Evolutionary conservation across 37 sponge, comb jelly and placozoan genomes (phyloP).

Genomic region (Chondrosia reniformis): DNA sequence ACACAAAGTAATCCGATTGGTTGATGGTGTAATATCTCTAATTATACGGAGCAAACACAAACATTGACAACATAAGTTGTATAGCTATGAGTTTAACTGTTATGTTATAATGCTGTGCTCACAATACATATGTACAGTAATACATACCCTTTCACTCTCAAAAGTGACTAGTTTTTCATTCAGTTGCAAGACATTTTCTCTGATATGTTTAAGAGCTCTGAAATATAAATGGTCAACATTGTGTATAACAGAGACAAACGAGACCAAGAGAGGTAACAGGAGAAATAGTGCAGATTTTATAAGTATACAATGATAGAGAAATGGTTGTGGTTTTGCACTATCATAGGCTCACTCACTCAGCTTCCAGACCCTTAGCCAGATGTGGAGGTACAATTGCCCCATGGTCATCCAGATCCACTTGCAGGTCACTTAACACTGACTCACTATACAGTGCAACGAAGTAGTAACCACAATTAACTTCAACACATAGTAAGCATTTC

Average conservation of each 20-base stretch:
- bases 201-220: slow-evolving; percentile 10
- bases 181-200: neutral
- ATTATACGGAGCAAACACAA: too few species aligned
- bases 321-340: too few species aligned
- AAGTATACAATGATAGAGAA: too few species aligned
- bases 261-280: neutral
- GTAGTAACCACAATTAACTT: neutral
- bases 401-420: slow-evolving; percentile 38
- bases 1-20: neutral
- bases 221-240: neutral
- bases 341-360: slow-evolving; percentile 31
- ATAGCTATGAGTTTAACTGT: too few species aligned
- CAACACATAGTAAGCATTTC: too few species aligned
- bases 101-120: too few species aligned
- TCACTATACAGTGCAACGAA: neutral
- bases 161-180: neutral
- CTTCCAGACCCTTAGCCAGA: slow-evolving; percentile 41
- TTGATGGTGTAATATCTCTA: too few species aligned
- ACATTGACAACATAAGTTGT: too few species aligned
- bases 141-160: neutral
- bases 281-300: too few species aligned
- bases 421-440: slow-evolving; percentile 18
- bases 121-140: too few species aligned
- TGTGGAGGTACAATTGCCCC: slow-evolving; percentile 51
- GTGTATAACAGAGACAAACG: neutral